Evolutionary conservation across 1,140 invertebrate species (phyloP), one percentile per base, ranked within the genome.

Genomic region (Scylla paramamosain): DNA sequence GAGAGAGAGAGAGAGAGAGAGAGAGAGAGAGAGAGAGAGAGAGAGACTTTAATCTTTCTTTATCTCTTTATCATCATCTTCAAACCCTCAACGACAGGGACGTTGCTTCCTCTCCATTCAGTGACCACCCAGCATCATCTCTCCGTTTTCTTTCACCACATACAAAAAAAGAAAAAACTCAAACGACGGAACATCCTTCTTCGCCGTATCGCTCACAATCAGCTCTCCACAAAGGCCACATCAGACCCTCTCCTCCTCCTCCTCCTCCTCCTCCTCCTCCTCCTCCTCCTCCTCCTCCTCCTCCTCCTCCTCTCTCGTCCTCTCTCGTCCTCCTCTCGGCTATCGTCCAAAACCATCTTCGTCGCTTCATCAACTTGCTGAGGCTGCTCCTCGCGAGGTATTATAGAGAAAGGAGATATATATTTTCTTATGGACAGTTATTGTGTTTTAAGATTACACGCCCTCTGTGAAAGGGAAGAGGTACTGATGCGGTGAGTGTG

Each of bases 281-380:
- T n/a, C 20, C 52, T 59, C 52, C 25, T 77, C 67, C 67, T n/a
- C 67, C 67, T 77, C 25, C 1, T 77, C 67, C 10, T n/a, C 67
- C 25, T 12, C 10, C 52, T n/a, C 1, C 67, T 77, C 67, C 10
- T 67, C 59, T 3, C 20, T 16, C 59, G 7, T 25, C 4, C 20
- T 16, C 59, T 67, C 59, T 16, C 59, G 7, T 77, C 67, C 8
- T 77, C 67, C 67, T n/a, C 67, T n/a, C 67, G 67, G 67, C 67
- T 77, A 77, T 77, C 67, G n/a, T 77, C 67, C 67, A 77, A 77
- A 77, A 77, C 67, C 67, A 77, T 77, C 20, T n/a, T 77, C 25
- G 20, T n/a, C 67, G 67, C 67, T 77, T 77, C 67, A 77, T 77
- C 67, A 77, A n/a, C 20, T 77, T 77, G 20, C 67, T 25, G 67